Evolutionary conservation across 2,888 invertebrate species (phyloP).

Genomic region (Chrysopilus asiliformis): DNA sequence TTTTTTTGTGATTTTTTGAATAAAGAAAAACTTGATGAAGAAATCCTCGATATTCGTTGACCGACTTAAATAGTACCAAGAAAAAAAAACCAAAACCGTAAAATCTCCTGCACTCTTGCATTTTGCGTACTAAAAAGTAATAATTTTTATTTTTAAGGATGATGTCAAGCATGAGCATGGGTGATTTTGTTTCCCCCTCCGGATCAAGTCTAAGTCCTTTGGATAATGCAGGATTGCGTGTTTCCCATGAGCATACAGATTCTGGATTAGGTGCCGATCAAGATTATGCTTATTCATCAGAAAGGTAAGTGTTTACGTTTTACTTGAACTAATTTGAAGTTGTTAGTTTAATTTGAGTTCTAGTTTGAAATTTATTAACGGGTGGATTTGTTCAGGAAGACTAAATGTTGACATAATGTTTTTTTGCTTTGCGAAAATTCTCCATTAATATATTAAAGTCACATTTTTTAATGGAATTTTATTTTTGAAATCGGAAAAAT

Average conservation of each 20-base stretch:
- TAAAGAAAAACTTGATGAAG: too few relatives aligned
- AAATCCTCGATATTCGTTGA: too few relatives aligned
- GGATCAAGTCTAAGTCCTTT: slow-evolving; percentile 34
- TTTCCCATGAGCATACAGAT: slow-evolving; percentile 63
- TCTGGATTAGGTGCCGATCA: slow-evolving; percentile 65
- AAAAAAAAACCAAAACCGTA: too few relatives aligned
- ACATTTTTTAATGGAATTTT: neutral
- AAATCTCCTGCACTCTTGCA: too few relatives aligned
- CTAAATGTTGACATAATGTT: too few relatives aligned
- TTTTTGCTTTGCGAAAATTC: too few relatives aligned
- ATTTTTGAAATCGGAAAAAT: neutral
- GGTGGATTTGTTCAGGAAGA: too few relatives aligned
- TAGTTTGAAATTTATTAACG: too few relatives aligned
- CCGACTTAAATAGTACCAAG: too few relatives aligned
- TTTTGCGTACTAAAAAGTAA: too few relatives aligned
- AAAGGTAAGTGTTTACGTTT: slow-evolving; percentile 46
- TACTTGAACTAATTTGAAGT: neutral
- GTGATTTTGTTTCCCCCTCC: slow-evolving; percentile 35
- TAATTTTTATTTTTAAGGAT: slow-evolving; percentile 25
- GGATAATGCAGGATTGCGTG: slow-evolving; percentile 38
- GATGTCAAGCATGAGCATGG: slow-evolving; percentile 39
- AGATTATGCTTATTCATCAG: slow-evolving; percentile 57
- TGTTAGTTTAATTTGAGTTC: slow-evolving; percentile 1
- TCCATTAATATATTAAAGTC: too few relatives aligned
- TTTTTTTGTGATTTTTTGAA: too few relatives aligned